Evolutionary conservation across 2,797 vertebrate genomes (phyloP).

Genomic region (Nannoperca obscura): DNA sequence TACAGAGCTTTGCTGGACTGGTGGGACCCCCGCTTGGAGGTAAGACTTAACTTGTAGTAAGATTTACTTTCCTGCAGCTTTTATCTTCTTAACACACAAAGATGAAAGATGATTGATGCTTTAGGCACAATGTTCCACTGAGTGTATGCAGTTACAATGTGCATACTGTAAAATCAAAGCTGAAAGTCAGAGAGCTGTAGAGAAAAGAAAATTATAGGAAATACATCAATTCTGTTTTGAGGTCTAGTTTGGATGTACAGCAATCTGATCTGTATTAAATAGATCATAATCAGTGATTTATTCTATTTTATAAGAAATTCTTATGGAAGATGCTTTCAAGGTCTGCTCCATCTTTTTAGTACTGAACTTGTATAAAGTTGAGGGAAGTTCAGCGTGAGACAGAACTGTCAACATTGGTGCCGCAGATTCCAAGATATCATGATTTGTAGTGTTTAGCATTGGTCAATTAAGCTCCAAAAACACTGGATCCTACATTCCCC

Average conservation of each 20-base stretch:
- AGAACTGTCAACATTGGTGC: background rate
- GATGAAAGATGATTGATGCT: background rate
- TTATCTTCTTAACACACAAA: background rate
- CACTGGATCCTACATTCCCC: background rate
- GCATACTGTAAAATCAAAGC: background rate
- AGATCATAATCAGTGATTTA: background rate
- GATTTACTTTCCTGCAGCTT: background rate
- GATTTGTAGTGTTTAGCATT: background rate
- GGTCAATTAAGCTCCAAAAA: background rate
- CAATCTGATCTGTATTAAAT: background rate
- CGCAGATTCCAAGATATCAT: background rate
- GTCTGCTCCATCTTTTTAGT: background rate
- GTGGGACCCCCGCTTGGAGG: slow-evolving; percentile 96
- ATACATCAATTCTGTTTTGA: background rate
- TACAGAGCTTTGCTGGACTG: slow-evolving; percentile 95
- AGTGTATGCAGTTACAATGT: background rate
- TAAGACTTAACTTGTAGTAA: slow-evolving; percentile 67
- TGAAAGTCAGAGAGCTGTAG: background rate
- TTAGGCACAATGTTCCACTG: background rate
- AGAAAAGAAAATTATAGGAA: background rate
- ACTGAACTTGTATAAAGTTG: background rate
- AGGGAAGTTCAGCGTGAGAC: background rate
- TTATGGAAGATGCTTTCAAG: background rate
- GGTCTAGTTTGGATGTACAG: background rate
- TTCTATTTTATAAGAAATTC: background rate